A percentile compares a stretch with the other conserved stretches of the same genome.
phyloP scores from a whole-genome alignment of 2,888 invertebrate genomes.

The Chymomyza caudatula region DNA sequence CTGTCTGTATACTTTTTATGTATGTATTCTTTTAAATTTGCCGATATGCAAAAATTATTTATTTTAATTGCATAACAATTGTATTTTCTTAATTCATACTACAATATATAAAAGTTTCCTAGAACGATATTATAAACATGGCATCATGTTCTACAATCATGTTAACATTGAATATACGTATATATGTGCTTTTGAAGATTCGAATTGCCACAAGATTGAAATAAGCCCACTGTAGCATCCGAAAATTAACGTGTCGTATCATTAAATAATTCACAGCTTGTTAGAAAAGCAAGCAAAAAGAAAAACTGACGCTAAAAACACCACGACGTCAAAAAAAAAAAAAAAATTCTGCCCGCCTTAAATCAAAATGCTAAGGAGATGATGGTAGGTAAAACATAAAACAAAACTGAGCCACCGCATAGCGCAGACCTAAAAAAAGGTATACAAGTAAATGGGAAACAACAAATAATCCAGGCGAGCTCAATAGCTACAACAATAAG shows the following conservation, averaged over 20 bases:
- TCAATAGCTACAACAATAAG: conserved; percentile 26
- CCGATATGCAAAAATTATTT: too few relatives aligned
- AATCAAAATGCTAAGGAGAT: conserved; percentile 39
- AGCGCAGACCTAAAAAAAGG: conserved; percentile 20
- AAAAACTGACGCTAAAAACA: conserved; percentile 20
- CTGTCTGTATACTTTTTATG: too few relatives aligned
- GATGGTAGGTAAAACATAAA: conserved; percentile 19
- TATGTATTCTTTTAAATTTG: too few relatives aligned
- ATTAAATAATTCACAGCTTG: conserved; percentile 53
- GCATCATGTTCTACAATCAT: too few relatives aligned
- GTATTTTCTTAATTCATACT: too few relatives aligned
- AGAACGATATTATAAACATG: too few relatives aligned
- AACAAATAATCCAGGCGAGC: conserved; percentile 39
- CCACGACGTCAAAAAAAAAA: conserved; percentile 6
- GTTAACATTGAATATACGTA: too few relatives aligned
- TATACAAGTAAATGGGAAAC: conserved; percentile 34
- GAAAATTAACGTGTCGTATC: conserved; percentile 31
- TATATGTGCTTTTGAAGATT: too few relatives aligned
- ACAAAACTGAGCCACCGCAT: conserved; percentile 19
- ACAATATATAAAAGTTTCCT: too few relatives aligned
- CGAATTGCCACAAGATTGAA: too few relatives aligned
- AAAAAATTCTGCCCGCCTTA: conserved; percentile 19
- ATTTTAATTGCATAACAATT: too few relatives aligned
- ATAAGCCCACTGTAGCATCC: too few relatives aligned
- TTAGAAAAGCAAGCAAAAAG: conserved; percentile 36